A percentile compares a stretch with the other conserved stretches of the same genome.
phyloP scores from a whole-genome alignment of 2,113 vertebrate species.

The Hippotragus niger region DNA sequence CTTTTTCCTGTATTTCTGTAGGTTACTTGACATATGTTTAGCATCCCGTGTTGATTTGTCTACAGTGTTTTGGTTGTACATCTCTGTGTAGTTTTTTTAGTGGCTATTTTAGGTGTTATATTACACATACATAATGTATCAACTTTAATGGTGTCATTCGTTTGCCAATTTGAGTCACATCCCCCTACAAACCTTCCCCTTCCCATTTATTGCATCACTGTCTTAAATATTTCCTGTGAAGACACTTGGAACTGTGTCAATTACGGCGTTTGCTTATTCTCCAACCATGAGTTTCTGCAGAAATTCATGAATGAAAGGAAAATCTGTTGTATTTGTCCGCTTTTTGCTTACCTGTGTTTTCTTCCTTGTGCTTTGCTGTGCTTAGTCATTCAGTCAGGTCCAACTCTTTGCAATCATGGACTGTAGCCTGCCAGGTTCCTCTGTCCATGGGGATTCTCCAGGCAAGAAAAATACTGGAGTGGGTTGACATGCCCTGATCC shows the following conservation, averaged over 20 bases:
- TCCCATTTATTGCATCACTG: neutral
- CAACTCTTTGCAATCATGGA: accelerated
- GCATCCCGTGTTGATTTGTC: neutral
- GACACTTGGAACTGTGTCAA: neutral
- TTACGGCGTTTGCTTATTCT: neutral
- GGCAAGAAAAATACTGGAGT: neutral
- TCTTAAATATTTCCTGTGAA: neutral
- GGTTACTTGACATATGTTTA: neutral
- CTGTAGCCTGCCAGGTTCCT: neutral
- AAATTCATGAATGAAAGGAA: neutral
- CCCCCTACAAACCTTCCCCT: neutral
- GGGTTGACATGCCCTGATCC: neutral
- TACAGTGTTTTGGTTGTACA: neutral
- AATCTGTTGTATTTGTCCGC: neutral
- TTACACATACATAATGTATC: neutral
- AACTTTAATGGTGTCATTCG: too few relatives aligned
- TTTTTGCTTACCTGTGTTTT: neutral
- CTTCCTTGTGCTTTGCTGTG: neutral
- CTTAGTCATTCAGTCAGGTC: neutral
- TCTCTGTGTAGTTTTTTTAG: neutral
- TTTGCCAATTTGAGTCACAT: neutral
- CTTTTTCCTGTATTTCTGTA: neutral
- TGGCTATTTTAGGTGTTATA: neutral
- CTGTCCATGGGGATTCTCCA: neutral
- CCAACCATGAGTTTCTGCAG: neutral